Conservation (phyloP, 2,888 invertebrate species). For the Cremastinae sp. region DNA sequence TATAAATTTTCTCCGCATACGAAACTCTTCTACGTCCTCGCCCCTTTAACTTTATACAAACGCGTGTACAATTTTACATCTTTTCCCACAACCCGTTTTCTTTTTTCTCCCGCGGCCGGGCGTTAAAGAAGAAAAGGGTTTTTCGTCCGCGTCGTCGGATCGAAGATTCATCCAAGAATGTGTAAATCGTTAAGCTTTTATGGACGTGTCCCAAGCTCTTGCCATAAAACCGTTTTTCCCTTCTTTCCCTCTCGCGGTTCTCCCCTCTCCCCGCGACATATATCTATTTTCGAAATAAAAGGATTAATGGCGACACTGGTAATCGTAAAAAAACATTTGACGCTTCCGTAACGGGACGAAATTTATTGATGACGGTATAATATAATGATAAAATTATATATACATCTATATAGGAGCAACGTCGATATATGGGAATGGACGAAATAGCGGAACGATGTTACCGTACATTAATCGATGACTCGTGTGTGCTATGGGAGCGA, state of each 20-base stretch:
- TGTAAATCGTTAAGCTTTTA: slow-evolving; percentile 31
- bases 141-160: background rate
- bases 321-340: too few relatives aligned
- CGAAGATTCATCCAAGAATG: slow-evolving; percentile 37
- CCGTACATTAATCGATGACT: slow-evolving; percentile 4
- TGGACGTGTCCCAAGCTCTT: background rate
- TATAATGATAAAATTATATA: background rate
- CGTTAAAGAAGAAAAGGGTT: slow-evolving; percentile 20
- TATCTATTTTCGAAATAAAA: too few relatives aligned
- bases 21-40: too few relatives aligned
- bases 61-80: slow-evolving; percentile 25
- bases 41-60: too few relatives aligned
- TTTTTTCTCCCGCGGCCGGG: background rate
- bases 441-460: slow-evolving; percentile 15
- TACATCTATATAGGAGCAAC: background rate
- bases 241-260: too few relatives aligned
- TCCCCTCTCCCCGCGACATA: too few relatives aligned
- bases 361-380: too few relatives aligned
- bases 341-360: too few relatives aligned
- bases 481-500: slow-evolving; percentile 6
- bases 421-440: background rate
- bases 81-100: slow-evolving; percentile 5
- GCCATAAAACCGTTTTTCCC: too few relatives aligned
- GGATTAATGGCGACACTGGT: too few relatives aligned
- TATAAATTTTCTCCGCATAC: too few relatives aligned